Evolutionary conservation across 2,888 invertebrate species (phyloP), one percentile per base, ranked within the genome.

Genomic region (Pyralis farinalis): DNA sequence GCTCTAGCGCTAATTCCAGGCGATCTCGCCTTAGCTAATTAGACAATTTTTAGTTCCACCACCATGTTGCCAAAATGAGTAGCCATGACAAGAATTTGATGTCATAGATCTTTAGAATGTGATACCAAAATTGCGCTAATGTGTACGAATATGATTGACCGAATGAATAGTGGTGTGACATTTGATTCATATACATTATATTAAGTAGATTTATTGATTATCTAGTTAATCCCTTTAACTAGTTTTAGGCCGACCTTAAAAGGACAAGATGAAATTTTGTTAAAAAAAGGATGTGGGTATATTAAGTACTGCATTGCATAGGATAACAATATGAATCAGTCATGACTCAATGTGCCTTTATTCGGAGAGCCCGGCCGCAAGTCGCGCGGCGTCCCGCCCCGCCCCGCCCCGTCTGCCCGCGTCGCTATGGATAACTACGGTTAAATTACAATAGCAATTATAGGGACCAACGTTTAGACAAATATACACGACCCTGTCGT

Each of bases 381-480:
- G 16, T 60, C 77, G 79, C 82, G 84, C 81, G 80, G 78, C 78
- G 83, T 74, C 78, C 31, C 12, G 22, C 53, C 55, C 55, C 49
- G 68, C 66, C 71, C 71, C 66, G 48, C 62, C 32, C 45, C 37
- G 44, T n/a, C n/a, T 42, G 33, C 59, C 58, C 62, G 53, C 59
- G 60, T 64, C 61, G 60, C 63, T 61, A 63, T 60, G 64, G 58
- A 70, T 65, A 62, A 73, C 71, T 73, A n/a, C n/a, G n/a, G n/a
- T n/a, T 62, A 53, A 63, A 67, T 70, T 77, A 80, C 85, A 84
- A 87, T 87, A 86, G 84, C 79, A 85, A 87, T 79, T 74, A 79
- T 85, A 84, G 88, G 88, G 88, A 88, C 87, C 87, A 87, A 88
- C 72, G 79, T 87, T 87, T 88, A 86, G 85, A 86, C 71, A 85